phyloP scores from a whole-genome alignment of 30 jellyfish, hydroid and myxozoan genomes.

The Aurelia aurita complex sp. Pacific region DNA sequence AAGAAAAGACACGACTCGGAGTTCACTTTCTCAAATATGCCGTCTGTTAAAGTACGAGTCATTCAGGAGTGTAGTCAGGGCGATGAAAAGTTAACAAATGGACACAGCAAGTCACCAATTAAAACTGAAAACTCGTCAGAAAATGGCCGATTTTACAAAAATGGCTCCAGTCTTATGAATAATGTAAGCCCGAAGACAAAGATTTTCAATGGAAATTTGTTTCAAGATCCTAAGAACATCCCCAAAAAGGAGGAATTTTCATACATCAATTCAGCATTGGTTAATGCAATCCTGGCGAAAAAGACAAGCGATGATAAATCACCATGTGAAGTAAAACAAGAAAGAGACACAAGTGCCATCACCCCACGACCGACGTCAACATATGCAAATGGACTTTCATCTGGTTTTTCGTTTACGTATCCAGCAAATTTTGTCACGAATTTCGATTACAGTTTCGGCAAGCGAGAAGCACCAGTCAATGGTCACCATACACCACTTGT shows the following conservation, averaged over 20 bases:
- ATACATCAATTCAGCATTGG: conserved; percentile 28
- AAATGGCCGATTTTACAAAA: background rate
- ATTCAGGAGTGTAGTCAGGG: conserved; percentile 34
- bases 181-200: background rate
- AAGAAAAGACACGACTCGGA: conserved; percentile 49
- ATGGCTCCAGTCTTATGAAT: background rate
- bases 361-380: conserved; percentile 24
- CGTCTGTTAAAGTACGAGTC: conserved; percentile 60
- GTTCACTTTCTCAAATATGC: conserved; percentile 24
- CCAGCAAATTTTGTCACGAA: conserved; percentile 1
- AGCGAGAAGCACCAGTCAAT: conserved; percentile 8
- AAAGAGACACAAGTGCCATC: background rate
- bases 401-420: background rate
- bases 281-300: background rate
- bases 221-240: background rate
- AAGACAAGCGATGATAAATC: conserved; percentile 16
- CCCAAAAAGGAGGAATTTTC: conserved; percentile 29
- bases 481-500: conserved; percentile 21
- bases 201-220: background rate
- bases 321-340: background rate
- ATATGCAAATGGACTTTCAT: conserved; percentile 20
- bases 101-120: background rate
- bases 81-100: conserved; percentile 18
- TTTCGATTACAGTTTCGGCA: background rate
- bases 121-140: background rate